Conservation (phyloP, 2,888 invertebrate genomes). For the Oxytorus armatus region DNA sequence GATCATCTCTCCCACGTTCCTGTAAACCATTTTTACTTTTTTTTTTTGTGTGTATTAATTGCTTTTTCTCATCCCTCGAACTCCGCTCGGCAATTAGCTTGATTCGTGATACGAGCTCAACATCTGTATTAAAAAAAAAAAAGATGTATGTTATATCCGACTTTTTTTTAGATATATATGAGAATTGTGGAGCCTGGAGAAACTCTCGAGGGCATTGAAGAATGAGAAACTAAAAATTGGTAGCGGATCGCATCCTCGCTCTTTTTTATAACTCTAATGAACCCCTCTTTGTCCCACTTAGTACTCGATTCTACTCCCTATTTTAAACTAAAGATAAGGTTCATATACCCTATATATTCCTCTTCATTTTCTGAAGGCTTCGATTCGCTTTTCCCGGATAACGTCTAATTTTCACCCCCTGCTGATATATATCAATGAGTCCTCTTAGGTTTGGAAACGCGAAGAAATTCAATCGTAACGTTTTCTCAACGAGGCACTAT, state of each 20-base stretch:
- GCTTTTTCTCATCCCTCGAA: constrained; percentile 4
- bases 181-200: constrained; percentile 17
- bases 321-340: background rate
- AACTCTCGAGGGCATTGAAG: constrained; percentile 29
- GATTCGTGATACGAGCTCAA: constrained; percentile 34
- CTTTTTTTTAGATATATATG: too few species aligned
- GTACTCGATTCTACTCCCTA: too few species aligned
- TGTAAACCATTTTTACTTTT: constrained; percentile 41
- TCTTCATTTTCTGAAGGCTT: background rate
- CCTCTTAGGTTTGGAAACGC: constrained; percentile 22
- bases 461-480: constrained; percentile 44
- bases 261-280: constrained; percentile 46
- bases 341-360: constrained; percentile 31
- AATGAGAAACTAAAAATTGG: constrained; percentile 35
- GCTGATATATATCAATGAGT: constrained; percentile 19
- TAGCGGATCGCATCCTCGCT: constrained; percentile 16
- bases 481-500: constrained; percentile 47
- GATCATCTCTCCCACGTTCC: constrained; percentile 23
- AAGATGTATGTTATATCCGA: too few species aligned
- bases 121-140: too few species aligned
- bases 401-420: constrained; percentile 36
- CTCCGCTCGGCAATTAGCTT: constrained; percentile 44
- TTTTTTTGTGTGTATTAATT: constrained; percentile 44
- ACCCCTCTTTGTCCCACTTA: constrained; percentile 8
- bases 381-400: constrained; percentile 18